Evolutionary conservation across 2,888 invertebrate genomes (phyloP).

Genomic region (Suillia variegata): DNA sequence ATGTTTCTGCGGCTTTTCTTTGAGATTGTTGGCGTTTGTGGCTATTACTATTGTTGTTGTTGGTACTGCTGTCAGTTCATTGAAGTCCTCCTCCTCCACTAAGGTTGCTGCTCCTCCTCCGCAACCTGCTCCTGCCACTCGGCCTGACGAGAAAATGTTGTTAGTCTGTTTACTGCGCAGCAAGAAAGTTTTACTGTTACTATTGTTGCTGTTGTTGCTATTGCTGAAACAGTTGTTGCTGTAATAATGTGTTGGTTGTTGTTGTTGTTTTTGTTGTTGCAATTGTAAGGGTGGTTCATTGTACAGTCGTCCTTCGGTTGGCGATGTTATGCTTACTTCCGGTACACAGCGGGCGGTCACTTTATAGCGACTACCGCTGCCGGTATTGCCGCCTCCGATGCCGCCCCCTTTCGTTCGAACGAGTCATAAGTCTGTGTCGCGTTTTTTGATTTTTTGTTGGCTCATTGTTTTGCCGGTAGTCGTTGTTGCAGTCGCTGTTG

Average conservation of each 20-base stretch:
- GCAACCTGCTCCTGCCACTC: no score
- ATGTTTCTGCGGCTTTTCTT: not conserved
- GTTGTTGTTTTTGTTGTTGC: slow-evolving; percentile 23
- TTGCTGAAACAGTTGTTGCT: slow-evolving; percentile 31
- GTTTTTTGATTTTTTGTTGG: slow-evolving; percentile 58
- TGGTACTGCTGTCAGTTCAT: slow-evolving; percentile 45
- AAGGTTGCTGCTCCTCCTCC: slow-evolving; percentile 49
- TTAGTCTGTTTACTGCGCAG: slow-evolving; percentile 40
- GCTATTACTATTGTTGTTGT: slow-evolving; percentile 32
- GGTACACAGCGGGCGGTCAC: slow-evolving; percentile 60
- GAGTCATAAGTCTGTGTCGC: slow-evolving; percentile 62
- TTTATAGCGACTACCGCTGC: slow-evolving; percentile 58
- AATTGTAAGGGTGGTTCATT: slow-evolving; percentile 24
- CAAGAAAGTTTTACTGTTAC: slow-evolving; percentile 31
- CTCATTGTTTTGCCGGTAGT: slow-evolving; percentile 49
- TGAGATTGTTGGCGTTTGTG: slow-evolving; percentile 23
- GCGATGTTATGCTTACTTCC: slow-evolving; percentile 60
- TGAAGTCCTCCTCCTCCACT: slow-evolving; percentile 56
- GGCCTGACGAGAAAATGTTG: slow-evolving; percentile 57
- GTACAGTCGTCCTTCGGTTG: slow-evolving; percentile 42
- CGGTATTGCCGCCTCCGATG: slow-evolving; percentile 46
- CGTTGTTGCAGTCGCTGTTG: slow-evolving; percentile 35
- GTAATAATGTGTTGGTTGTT: slow-evolving; percentile 29
- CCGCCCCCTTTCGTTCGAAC: slow-evolving; percentile 52
- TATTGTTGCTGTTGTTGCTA: slow-evolving; percentile 33